Evolutionary conservation across 2,797 vertebrate species (phyloP).

Genomic region (Heteromormyrus szaboi): DNA sequence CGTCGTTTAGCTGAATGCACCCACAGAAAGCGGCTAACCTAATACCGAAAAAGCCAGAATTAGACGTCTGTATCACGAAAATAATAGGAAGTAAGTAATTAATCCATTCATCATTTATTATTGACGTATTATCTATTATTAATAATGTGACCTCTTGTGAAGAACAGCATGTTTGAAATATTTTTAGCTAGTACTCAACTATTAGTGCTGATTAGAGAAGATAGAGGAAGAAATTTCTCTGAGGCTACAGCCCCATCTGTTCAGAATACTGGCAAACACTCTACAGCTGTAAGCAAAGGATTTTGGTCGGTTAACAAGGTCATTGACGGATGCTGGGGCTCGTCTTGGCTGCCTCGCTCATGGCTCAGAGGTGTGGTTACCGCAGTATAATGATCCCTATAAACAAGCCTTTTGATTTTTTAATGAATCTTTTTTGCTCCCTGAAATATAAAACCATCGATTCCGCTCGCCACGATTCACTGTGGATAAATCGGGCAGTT

Average conservation of each 20-base stretch:
- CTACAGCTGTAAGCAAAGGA: neutral
- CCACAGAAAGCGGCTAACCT: neutral
- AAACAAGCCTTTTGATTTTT: conserved; percentile 9
- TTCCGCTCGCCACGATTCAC: neutral
- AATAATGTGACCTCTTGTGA: neutral
- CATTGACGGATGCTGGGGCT: neutral
- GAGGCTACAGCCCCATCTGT: neutral
- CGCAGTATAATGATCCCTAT: neutral
- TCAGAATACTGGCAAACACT: neutral
- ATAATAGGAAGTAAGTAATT: neutral
- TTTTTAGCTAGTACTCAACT: conserved; percentile 1
- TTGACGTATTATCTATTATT: conserved; percentile 5
- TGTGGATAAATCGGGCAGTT: neutral
- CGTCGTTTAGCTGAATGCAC: neutral
- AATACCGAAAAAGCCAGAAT: neutral
- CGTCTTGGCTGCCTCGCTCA: neutral
- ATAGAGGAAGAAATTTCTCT: neutral
- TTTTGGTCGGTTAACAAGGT: neutral
- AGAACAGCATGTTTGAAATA: neutral
- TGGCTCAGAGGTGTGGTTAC: neutral
- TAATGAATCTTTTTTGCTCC: neutral
- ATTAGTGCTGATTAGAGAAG: neutral
- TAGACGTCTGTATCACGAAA: neutral
- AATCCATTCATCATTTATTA: conserved; percentile 3
- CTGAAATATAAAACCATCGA: conserved; percentile 4